Evolutionary conservation across 2,113 vertebrate species (phyloP), one percentile per base, ranked within the genome.

Genomic region (Ammospiza nelsoni): DNA sequence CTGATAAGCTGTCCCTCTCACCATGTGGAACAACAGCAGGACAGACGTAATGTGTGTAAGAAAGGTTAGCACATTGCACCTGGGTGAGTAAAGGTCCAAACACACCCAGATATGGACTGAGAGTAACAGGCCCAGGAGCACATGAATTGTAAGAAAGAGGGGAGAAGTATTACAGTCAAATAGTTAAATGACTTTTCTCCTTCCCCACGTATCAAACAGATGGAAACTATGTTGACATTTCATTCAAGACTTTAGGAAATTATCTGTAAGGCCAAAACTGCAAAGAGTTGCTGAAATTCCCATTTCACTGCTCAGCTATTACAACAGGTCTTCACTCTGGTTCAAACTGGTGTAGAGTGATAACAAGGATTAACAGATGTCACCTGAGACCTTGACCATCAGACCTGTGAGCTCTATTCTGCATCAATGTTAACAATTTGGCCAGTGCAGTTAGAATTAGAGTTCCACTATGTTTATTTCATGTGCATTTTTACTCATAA

Each of bases 1-100:
- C 46, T 74, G 95, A 97, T 95, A 90, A 93, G 84, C 55, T 90
- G 88, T 16, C 83, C 87, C 80, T 87, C 65, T 72, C 54, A 28
- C 81, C 39, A 3, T 3, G 43, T 52, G 67, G 27, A 85, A 11
- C 81, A 66, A 49, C 85, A 74, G 29, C 82, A 74, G 63, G 2
- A 24, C 46, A 35, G 19, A 57, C 0, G 2, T 11, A 28, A 90
- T 5, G 22, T 1, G 23, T 29, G 16, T 6, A 29, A 35, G 62
- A 16, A 76, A 41, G 31, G 52, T 84, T 22, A 61, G 33, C 18
- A 75, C 17, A 2, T 22, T 22, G 35, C 13, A 57, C 54, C 39
- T 51, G 15, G 28, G 27, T 7, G 5, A 43, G 75, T 37, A 55
- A 73, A 92, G 80, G 87, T 79, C 66, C 61, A 77, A 85, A 87